A percentile compares a stretch with the other conserved stretches of the same genome.
Evolutionary conservation across 1,140 invertebrate species (phyloP).

Genomic region (Halesus radiatus): DNA sequence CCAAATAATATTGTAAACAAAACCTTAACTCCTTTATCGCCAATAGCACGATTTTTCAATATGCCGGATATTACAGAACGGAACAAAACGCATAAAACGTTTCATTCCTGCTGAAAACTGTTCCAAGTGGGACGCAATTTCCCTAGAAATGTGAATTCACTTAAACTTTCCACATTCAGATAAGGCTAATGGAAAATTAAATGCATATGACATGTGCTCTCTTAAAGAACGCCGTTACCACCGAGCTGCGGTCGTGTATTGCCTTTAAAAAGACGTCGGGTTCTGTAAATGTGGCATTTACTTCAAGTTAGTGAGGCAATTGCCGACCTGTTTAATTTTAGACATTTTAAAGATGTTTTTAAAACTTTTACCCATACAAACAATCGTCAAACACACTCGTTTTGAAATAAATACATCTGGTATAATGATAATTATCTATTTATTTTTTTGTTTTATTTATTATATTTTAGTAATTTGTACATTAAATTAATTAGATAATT

Average conservation of each 20-base stretch:
- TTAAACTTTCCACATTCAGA: conserved; percentile 53
- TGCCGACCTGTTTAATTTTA: neutral
- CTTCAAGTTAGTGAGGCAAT: conserved; percentile 27
- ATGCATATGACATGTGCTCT: conserved; percentile 55
- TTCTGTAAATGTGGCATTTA: conserved; percentile 14
- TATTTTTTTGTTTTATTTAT: no score
- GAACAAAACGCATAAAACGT: neutral
- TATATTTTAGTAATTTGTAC: no score
- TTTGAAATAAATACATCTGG: no score
- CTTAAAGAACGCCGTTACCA: conserved; percentile 36
- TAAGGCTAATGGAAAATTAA: conserved; percentile 57
- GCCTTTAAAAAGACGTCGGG: conserved; percentile 19
- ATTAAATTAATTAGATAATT: no score
- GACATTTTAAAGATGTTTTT: no score
- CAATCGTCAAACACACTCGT: no score
- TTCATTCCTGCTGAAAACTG: neutral
- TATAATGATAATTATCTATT: no score
- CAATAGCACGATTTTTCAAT: no score
- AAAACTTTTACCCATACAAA: no score
- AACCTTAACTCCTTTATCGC: no score
- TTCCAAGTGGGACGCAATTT: conserved; percentile 11
- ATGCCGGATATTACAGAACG: no score
- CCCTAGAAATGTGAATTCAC: conserved; percentile 29
- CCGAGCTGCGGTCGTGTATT: neutral
- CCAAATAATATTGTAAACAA: no score